These are phyloP conservation scores for Epinotia demarniana DNA, from an alignment of 2,888 invertebrate species.

Conservation along the genomic window DNA sequence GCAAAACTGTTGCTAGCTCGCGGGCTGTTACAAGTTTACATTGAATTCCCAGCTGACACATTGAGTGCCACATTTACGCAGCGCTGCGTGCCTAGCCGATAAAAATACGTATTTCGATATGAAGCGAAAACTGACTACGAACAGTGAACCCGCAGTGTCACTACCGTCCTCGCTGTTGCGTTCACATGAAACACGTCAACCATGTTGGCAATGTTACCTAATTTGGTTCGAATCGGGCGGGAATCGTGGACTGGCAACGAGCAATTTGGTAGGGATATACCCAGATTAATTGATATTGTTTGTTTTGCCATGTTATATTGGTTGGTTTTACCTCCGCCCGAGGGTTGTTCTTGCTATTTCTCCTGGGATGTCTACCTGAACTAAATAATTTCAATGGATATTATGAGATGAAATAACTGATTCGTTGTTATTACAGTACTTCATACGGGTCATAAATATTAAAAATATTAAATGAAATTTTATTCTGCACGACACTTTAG, in stretches of 20 bases:
- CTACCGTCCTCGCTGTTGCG: too few relatives aligned
- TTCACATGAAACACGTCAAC: not conserved
- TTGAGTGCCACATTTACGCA: too few relatives aligned
- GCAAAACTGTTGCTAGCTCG: too few relatives aligned
- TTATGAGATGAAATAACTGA: slow-evolving; percentile 11
- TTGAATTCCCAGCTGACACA: too few relatives aligned
- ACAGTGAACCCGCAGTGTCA: too few relatives aligned
- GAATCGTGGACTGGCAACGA: not conserved
- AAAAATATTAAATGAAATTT: not conserved
- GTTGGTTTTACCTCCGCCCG: slow-evolving; percentile 11
- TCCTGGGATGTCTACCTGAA: slow-evolving; percentile 22
- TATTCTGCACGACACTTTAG: too few relatives aligned
- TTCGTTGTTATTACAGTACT: not conserved
- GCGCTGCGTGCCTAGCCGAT: too few relatives aligned
- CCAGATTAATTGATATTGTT: slow-evolving; percentile 20
- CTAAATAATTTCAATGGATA: slow-evolving; percentile 22
- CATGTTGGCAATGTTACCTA: not conserved
- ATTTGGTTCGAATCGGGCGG: slow-evolving; percentile 4
- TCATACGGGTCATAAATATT: not conserved
- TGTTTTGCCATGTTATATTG: slow-evolving; percentile 18
- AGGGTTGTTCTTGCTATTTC: slow-evolving; percentile 21
- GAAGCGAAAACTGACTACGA: too few relatives aligned
- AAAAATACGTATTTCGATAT: too few relatives aligned
- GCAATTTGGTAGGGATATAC: not conserved
- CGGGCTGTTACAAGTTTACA: too few relatives aligned